phyloP scores from a whole-genome alignment of 2,888 invertebrate genomes.

The Cotesia congregata region DNA sequence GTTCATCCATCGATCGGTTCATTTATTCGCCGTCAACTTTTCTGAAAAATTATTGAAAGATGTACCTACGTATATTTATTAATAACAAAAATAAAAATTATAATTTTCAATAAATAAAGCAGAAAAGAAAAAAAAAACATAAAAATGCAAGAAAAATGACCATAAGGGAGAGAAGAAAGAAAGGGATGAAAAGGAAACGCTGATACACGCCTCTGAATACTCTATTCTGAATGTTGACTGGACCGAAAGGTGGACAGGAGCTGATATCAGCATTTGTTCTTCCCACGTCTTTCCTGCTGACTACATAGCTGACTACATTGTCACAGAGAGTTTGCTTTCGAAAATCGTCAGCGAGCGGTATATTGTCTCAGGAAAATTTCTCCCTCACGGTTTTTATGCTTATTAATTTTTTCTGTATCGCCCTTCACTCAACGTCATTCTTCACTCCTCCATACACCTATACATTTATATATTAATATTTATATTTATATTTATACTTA shows the following conservation, averaged over 20 bases:
- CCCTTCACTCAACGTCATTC: background rate
- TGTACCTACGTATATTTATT: background rate
- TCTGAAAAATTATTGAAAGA: background rate
- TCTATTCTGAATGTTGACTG: constrained; percentile 10
- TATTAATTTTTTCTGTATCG: background rate
- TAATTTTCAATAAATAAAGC: background rate
- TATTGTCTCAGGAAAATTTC: background rate
- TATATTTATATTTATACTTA: background rate
- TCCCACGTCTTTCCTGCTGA: constrained; percentile 30
- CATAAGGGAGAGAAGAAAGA: background rate
- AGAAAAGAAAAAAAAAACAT: background rate
- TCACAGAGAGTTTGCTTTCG: constrained; percentile 22
- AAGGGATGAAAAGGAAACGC: background rate
- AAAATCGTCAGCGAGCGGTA: constrained; percentile 9
- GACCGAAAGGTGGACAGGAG: constrained; percentile 1
- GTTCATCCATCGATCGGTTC: background rate
- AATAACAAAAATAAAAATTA: background rate
- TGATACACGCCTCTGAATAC: constrained; percentile 12
- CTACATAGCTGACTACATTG: constrained; percentile 1
- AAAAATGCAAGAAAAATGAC: background rate
- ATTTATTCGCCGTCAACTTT: constrained; percentile 9
- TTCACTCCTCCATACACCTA: background rate
- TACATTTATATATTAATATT: no score
- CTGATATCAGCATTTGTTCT: constrained; percentile 34
- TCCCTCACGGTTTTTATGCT: background rate